A percentile compares a stretch with the other conserved stretches of the same genome.
These are phyloP conservation scores for Pardosa pseudoannulata DNA, from an alignment of 2,888 invertebrate species.

Conservation along the genomic window DNA sequence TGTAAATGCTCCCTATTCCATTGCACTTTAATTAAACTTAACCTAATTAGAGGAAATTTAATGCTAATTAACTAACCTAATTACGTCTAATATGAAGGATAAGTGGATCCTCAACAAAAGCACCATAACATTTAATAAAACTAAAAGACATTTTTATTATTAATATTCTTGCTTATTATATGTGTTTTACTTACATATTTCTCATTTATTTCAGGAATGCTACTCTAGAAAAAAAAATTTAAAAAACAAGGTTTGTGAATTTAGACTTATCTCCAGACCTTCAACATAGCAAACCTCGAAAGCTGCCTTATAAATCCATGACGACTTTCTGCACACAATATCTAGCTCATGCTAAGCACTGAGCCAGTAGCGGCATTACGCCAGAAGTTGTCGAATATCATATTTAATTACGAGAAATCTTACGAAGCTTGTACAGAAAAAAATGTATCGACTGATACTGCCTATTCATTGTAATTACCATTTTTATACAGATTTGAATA, in stretches of 20 bases:
- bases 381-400: constrained; percentile 4
- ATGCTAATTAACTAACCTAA: too few species aligned
- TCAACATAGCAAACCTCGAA: constrained; percentile 1
- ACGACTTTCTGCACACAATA: not conserved
- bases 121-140: too few species aligned
- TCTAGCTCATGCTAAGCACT: constrained; percentile 10
- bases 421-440: constrained; percentile 1
- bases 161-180: too few species aligned
- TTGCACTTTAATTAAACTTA: too few species aligned
- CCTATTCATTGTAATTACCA: constrained; percentile 8
- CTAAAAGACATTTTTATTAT: too few species aligned
- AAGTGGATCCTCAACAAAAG: too few species aligned
- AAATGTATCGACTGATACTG: not conserved
- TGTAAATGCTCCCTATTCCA: too few species aligned
- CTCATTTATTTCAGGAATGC: not conserved
- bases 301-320: not conserved
- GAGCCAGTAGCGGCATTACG: constrained; percentile 4
- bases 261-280: not conserved
- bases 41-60: too few species aligned
- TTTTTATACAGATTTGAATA: constrained; percentile 16
- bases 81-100: too few species aligned
- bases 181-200: too few species aligned
- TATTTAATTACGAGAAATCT: not conserved
- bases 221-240: not conserved
- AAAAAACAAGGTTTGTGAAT: not conserved